phyloP scores from a whole-genome alignment of 1,140 invertebrate genomes.

The Sitophilus oryzae region DNA sequence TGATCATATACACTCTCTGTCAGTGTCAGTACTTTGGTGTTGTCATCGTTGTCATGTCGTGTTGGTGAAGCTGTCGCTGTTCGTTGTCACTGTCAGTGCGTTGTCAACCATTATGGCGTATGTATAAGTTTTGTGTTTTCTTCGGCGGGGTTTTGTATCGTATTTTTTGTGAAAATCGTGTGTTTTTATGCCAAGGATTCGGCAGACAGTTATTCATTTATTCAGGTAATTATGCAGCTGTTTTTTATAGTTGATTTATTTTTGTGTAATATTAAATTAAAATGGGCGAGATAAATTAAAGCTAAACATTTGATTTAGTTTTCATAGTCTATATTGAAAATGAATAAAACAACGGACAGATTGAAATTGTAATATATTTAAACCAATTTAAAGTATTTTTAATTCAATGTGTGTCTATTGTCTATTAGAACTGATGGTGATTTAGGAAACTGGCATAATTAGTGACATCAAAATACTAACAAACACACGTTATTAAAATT shows the following conservation, averaged over 20 bases:
- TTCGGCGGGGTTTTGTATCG: constrained; percentile 1
- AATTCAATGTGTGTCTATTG: too few relatives aligned
- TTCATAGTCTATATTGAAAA: too few relatives aligned
- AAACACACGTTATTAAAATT: too few relatives aligned
- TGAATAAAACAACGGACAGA: too few relatives aligned
- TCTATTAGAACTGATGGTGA: too few relatives aligned
- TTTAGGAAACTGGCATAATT: too few relatives aligned
- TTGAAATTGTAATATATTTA: too few relatives aligned
- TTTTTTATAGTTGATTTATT: background rate
- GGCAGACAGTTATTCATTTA: background rate
- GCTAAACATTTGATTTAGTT: background rate
- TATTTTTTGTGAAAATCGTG: background rate
- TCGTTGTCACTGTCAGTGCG: constrained; percentile 14
- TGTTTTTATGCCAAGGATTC: background rate
- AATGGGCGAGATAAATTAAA: background rate
- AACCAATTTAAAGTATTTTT: too few relatives aligned
- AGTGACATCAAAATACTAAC: too few relatives aligned
- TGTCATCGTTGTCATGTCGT: background rate
- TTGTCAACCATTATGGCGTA: constrained; percentile 22
- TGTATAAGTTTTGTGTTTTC: constrained; percentile 6
- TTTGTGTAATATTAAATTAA: background rate
- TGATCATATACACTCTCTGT: too few relatives aligned
- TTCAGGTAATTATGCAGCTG: constrained; percentile 1
- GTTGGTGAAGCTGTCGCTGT: background rate
- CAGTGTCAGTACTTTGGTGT: background rate